Conservation (phyloP, 2,113 vertebrate species). For the Caretta caretta region DNA sequence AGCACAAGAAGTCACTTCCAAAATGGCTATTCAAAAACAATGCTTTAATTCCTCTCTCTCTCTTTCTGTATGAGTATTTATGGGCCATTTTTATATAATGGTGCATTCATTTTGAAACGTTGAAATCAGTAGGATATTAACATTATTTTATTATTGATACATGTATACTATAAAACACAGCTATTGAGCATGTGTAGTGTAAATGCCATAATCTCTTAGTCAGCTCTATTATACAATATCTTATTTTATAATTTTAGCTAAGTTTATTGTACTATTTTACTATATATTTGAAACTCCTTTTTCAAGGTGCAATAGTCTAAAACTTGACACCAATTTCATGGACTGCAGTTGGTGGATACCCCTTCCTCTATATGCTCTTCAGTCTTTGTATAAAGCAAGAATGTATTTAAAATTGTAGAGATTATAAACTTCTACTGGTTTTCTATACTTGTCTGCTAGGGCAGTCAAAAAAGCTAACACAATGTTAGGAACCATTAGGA, state of each 20-base stretch:
- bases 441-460: background rate
- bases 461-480: no score
- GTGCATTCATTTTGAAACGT: background rate
- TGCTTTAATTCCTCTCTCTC: background rate
- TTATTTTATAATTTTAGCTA: background rate
- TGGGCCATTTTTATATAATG: background rate
- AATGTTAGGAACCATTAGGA: background rate
- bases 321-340: background rate
- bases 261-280: background rate
- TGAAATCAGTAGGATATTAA: background rate
- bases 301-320: background rate
- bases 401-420: background rate
- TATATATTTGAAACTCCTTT: background rate
- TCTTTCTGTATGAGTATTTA: background rate
- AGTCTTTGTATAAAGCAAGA: background rate
- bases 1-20: background rate
- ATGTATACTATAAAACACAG: background rate
- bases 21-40: background rate
- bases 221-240: background rate
- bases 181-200: background rate
- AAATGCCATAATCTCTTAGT: background rate
- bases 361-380: background rate
- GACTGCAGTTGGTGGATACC: background rate
- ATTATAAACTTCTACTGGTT: constrained; percentile 15
- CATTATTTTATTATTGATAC: background rate